These are phyloP conservation scores for Apis cerana DNA, from an alignment of 1,140 invertebrate species.

Conservation along the genomic window DNA sequence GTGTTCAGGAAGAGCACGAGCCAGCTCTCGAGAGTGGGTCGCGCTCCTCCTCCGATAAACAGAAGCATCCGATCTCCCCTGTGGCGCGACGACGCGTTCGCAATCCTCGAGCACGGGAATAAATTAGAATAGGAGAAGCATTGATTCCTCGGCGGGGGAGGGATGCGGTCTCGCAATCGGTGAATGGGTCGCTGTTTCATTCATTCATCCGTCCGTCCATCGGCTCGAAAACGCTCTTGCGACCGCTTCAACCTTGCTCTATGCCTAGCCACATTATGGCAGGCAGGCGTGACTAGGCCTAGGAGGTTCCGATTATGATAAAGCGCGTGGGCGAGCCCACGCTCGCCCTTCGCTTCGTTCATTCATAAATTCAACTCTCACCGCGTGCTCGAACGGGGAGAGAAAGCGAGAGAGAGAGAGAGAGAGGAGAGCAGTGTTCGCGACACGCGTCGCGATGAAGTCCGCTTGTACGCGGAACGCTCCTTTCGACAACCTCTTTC, in stretches of 20 bases:
- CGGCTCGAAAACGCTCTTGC: slow-evolving; percentile 14
- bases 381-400: slow-evolving; percentile 38
- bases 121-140: not conserved
- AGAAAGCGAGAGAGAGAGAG: too few relatives aligned
- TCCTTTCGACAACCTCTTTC: too few relatives aligned
- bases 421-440: slow-evolving; percentile 46
- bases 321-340: slow-evolving; percentile 64
- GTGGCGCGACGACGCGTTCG: not conserved
- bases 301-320: slow-evolving; percentile 67
- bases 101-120: not conserved
- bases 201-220: slow-evolving; percentile 45
- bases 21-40: not conserved
- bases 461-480: too few relatives aligned
- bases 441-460: slow-evolving; percentile 49
- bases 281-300: slow-evolving; percentile 65
- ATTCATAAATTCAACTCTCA: slow-evolving; percentile 68
- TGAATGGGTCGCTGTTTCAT: slow-evolving; percentile 56
- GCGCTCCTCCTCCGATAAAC: not conserved
- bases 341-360: slow-evolving; percentile 66
- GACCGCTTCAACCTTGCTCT: slow-evolving; percentile 60
- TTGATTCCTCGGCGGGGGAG: not conserved
- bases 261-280: slow-evolving; percentile 60
- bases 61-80: rapidly evolving
- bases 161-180: slow-evolving; percentile 57
- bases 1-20: not conserved